Percentiles rank a stretch among this genome's conserved stretches.
phyloP scores from a whole-genome alignment of 2,113 vertebrate genomes.

The Dermatemys mawii region DNA sequence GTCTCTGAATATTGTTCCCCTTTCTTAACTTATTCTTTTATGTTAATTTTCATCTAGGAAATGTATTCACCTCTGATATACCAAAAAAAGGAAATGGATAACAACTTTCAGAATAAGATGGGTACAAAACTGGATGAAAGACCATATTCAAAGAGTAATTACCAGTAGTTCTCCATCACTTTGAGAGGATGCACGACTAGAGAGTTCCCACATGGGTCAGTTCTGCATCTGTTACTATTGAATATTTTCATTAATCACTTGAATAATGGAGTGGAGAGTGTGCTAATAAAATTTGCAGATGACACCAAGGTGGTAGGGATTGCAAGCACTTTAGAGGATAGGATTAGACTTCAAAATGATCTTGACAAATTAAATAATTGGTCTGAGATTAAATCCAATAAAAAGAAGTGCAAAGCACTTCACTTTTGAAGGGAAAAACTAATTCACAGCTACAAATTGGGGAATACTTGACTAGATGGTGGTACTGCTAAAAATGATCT shows the following conservation, averaged over 20 bases:
- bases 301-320: background rate
- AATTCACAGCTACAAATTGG: background rate
- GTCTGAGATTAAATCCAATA: background rate
- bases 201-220: background rate
- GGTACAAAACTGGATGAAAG: background rate
- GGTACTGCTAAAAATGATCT: background rate
- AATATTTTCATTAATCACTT: background rate
- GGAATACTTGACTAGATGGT: background rate
- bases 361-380: background rate
- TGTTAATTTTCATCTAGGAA: background rate
- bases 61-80: background rate
- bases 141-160: background rate
- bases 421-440: background rate
- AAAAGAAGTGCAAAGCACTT: background rate
- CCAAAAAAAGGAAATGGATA: background rate
- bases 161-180: background rate
- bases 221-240: background rate
- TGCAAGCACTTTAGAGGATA: background rate
- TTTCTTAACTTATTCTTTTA: background rate
- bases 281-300: background rate
- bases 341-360: background rate
- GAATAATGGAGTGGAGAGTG: background rate
- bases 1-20: background rate
- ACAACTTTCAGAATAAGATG: background rate
- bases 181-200: background rate